phyloP scores from a whole-genome alignment of 2,113 vertebrate species.

The Callipepla californica region DNA sequence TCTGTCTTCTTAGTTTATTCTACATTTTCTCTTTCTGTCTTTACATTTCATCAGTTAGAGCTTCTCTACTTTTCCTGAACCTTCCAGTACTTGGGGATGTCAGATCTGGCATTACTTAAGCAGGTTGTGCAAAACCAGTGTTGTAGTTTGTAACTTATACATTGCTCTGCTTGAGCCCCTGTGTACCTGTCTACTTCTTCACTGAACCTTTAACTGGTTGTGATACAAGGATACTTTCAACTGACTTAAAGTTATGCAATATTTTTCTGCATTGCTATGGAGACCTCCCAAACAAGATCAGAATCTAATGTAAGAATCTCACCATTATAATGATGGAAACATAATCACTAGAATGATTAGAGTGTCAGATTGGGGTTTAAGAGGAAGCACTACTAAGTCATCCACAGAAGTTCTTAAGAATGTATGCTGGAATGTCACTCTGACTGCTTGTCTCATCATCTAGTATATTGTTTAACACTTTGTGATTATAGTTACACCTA shows the following conservation, averaged over 20 bases:
- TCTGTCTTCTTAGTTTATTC: background rate
- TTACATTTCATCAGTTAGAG: background rate
- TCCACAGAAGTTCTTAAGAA: background rate
- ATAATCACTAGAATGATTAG: background rate
- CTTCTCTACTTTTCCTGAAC: background rate
- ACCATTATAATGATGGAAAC: background rate
- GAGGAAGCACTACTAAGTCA: background rate
- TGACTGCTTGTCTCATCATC: background rate
- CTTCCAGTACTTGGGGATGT: background rate
- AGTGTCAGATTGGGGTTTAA: background rate
- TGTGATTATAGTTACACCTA: constrained; percentile 75
- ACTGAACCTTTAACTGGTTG: background rate
- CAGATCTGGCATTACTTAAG: background rate
- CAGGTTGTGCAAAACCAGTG: background rate
- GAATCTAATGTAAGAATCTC: background rate
- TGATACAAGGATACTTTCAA: background rate
- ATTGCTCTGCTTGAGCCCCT: background rate
- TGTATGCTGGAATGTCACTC: background rate
- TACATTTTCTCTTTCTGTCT: background rate
- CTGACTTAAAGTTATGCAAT: background rate
- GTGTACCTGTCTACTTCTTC: background rate
- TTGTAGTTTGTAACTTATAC: background rate
- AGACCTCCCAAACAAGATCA: background rate
- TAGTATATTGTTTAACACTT: background rate
- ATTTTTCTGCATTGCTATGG: background rate